A percentile compares a stretch with the other conserved stretches of the same genome.
These are phyloP conservation scores for Drosophila austrosaltans DNA, from an alignment of 2,888 invertebrate genomes.

Conservation along the genomic window DNA sequence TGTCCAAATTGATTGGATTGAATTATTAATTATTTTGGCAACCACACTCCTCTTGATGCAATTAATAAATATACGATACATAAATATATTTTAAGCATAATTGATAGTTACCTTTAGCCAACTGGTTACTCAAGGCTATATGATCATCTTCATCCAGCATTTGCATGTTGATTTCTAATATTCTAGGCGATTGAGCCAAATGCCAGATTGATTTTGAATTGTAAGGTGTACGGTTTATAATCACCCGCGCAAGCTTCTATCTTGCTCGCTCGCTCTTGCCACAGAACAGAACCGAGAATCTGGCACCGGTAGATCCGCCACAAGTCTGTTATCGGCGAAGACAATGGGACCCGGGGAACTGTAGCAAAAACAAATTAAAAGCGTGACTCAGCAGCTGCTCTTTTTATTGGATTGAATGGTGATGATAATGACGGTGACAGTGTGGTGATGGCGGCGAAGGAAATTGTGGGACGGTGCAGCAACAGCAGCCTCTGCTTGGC, in stretches of 20 bases:
- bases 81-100: neutral
- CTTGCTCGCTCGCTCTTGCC: neutral
- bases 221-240: neutral
- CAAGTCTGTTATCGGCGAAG: constrained; percentile 11
- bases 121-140: constrained; percentile 60
- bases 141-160: constrained; percentile 34
- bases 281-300: neutral
- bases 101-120: constrained; percentile 77
- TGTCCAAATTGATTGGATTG: no score
- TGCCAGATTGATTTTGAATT: constrained; percentile 26
- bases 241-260: neutral
- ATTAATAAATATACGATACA: neutral
- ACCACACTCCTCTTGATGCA: no score
- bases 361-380: constrained; percentile 22
- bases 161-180: constrained; percentile 41
- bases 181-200: constrained; percentile 15
- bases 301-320: neutral
- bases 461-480: constrained; percentile 2
- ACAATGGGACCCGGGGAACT: constrained; percentile 25
- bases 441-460: constrained; percentile 7
- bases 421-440: constrained; percentile 15
- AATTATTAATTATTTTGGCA: no score
- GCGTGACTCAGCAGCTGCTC: constrained; percentile 38
- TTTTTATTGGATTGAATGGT: constrained; percentile 20
- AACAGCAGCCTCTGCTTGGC: constrained; percentile 1